These are phyloP conservation scores for Thera obeliscata DNA, from an alignment of 2,888 invertebrate species.

Conservation along the genomic window DNA sequence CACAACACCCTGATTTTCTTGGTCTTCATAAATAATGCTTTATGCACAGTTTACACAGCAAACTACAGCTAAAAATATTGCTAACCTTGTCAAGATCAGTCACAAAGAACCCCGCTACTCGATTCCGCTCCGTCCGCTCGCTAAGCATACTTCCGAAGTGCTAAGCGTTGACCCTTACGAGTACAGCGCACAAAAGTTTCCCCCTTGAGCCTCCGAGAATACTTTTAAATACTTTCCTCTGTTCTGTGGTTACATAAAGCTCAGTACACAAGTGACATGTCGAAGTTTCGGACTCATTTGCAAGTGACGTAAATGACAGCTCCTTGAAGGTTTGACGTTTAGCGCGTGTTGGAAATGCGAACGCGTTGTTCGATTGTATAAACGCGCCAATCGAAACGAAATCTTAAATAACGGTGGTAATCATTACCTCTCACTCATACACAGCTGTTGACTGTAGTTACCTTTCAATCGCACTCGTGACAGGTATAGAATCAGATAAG, in stretches of 20 bases:
- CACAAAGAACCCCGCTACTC: neutral
- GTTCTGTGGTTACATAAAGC: constrained; percentile 50
- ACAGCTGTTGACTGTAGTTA: too few relatives aligned
- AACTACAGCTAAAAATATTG: too few relatives aligned
- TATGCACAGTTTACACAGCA: too few relatives aligned
- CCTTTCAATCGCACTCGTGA: too few relatives aligned
- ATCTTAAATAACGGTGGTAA: too few relatives aligned
- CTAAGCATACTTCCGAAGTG: constrained; percentile 27
- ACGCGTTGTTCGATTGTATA: neutral
- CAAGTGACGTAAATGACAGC: constrained; percentile 42
- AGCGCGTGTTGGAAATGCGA: constrained; percentile 39
- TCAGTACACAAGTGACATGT: constrained; percentile 51
- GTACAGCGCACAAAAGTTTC: constrained; percentile 45
- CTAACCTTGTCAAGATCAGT: too few relatives aligned
- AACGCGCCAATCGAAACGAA: too few relatives aligned
- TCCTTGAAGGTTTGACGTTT: constrained; percentile 43
- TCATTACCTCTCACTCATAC: too few relatives aligned
- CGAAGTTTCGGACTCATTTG: constrained; percentile 54
- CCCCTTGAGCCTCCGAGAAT: constrained; percentile 43
- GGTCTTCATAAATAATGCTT: too few relatives aligned
- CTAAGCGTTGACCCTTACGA: constrained; percentile 45
- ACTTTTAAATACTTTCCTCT: constrained; percentile 51
- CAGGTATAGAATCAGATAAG: neutral
- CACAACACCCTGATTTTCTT: too few relatives aligned
- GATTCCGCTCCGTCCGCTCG: constrained; percentile 17